A percentile compares a stretch with the other conserved stretches of the same genome.
These are phyloP conservation scores for Leptogaster cylindrica DNA, from an alignment of 2,888 invertebrate genomes.

Conservation along the genomic window DNA sequence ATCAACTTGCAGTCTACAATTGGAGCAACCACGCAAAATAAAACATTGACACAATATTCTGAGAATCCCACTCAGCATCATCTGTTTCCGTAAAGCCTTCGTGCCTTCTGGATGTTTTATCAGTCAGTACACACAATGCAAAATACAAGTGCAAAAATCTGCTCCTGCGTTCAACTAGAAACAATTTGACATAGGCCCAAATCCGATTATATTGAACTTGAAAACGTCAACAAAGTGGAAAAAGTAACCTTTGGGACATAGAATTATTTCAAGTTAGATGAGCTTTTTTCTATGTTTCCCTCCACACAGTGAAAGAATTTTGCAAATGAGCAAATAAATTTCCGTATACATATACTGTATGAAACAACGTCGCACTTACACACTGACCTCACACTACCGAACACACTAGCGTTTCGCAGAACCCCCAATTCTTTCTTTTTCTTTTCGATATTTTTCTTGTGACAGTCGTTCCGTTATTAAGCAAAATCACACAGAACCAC, in stretches of 20 bases:
- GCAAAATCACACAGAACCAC: background rate
- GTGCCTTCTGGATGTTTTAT: too few species aligned
- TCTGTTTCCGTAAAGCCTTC: too few species aligned
- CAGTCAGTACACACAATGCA: too few species aligned
- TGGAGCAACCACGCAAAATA: too few species aligned
- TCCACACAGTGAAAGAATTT: background rate
- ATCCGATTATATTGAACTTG: slow-evolving; percentile 33
- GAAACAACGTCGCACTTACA: background rate
- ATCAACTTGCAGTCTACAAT: too few species aligned
- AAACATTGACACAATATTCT: too few species aligned
- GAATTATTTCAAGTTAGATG: slow-evolving; percentile 13
- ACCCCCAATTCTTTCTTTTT: slow-evolving; percentile 15
- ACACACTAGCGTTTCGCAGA: too few species aligned
- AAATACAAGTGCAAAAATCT: too few species aligned
- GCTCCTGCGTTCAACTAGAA: background rate
- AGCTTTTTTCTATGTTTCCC: slow-evolving; percentile 17
- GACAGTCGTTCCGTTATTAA: slow-evolving; percentile 7
- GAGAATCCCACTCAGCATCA: too few species aligned
- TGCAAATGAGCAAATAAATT: slow-evolving; percentile 5
- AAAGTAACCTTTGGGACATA: slow-evolving; percentile 24
- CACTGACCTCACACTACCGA: slow-evolving; percentile 7
- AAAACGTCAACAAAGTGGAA: slow-evolving; percentile 18
- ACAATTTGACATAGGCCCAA: slow-evolving; percentile 39
- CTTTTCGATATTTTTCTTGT: slow-evolving; percentile 33
- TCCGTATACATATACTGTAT: background rate